These are phyloP conservation scores for Steinernema feltiae DNA, from an alignment of 1,140 invertebrate genomes.

Conservation along the genomic window DNA sequence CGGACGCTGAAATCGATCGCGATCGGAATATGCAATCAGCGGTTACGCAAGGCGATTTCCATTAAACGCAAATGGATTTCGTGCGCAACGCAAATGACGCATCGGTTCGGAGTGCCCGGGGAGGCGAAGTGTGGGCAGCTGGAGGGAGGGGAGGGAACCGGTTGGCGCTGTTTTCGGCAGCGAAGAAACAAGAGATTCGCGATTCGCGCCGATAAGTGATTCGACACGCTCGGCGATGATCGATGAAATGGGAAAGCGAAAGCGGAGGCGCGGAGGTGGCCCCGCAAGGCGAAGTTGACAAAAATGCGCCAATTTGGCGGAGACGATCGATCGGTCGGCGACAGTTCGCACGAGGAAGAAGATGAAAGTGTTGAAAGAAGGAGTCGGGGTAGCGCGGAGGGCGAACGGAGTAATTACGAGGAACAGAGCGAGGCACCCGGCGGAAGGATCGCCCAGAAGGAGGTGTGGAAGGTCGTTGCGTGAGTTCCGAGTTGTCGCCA, in stretches of 20 bases:
- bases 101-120: neutral
- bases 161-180: slow-evolving; percentile 12
- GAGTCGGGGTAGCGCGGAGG: neutral
- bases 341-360: neutral
- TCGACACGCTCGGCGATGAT: neutral
- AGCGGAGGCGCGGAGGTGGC: neutral
- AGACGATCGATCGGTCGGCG: neutral
- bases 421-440: too few relatives aligned
- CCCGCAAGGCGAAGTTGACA: neutral
- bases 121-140: neutral
- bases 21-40: neutral
- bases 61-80: slow-evolving; percentile 11
- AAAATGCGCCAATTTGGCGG: neutral
- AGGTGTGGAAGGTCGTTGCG: too few relatives aligned
- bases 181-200: slow-evolving; percentile 6
- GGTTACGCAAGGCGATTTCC: slow-evolving; percentile 10
- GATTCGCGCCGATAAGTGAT: neutral
- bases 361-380: neutral
- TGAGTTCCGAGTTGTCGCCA: neutral
- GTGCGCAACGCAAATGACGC: neutral
- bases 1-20: neutral
- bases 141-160: neutral
- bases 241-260: neutral
- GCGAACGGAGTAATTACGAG: too few relatives aligned
- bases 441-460: too few relatives aligned